Conservation (phyloP, 2,888 invertebrate species). For the Kryphioiulus occultus region DNA sequence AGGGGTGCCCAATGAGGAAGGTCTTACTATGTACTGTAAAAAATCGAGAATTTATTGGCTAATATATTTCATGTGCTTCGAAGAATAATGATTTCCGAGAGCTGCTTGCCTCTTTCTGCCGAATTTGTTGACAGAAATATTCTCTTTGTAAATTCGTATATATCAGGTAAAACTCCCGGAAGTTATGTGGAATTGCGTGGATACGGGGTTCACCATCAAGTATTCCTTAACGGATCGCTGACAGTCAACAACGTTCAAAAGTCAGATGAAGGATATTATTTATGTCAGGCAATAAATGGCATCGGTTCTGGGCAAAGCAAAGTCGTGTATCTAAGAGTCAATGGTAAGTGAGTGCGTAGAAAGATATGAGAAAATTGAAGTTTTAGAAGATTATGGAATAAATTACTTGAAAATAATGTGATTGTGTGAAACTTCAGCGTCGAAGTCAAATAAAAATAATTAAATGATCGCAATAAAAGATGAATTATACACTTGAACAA, state of each 20-base stretch:
- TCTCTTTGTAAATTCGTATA: slow-evolving; percentile 10
- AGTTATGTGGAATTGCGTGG: slow-evolving; percentile 51
- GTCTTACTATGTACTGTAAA: neutral
- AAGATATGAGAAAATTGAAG: neutral
- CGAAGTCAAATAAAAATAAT: no score
- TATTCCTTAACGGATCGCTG: slow-evolving; percentile 63
- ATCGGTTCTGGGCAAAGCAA: slow-evolving; percentile 65
- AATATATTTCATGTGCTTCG: neutral
- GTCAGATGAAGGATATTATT: slow-evolving; percentile 64
- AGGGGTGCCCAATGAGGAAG: neutral
- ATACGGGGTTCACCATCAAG: slow-evolving; percentile 51
- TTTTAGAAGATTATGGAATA: neutral
- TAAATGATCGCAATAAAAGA: no score
- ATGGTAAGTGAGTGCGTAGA: slow-evolving; percentile 60
- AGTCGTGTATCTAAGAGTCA: slow-evolving; percentile 64
- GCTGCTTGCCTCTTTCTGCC: neutral
- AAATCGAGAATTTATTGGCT: neutral
- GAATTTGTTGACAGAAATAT: slow-evolving; percentile 17
- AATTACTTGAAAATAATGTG: neutral
- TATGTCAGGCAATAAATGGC: slow-evolving; percentile 65
- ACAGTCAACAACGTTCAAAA: slow-evolving; percentile 61
- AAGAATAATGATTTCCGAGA: neutral
- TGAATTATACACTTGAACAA: no score
- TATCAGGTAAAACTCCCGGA: slow-evolving; percentile 52
- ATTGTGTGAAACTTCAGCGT: neutral